phyloP scores from a whole-genome alignment of 2,797 vertebrate species.

The Xerus rutilus region DNA sequence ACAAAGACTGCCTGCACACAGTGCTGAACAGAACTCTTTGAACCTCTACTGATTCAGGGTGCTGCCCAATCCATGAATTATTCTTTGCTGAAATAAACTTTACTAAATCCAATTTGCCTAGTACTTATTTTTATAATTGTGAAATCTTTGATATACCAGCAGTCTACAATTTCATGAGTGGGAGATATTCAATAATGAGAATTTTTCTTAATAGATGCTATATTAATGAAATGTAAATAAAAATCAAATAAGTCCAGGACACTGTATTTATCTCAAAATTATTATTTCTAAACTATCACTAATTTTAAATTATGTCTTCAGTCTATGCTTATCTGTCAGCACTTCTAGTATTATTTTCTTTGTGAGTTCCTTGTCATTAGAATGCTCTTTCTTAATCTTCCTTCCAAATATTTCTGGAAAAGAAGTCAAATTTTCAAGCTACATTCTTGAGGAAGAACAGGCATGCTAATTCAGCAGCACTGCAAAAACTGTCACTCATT shows the following conservation, averaged over 20 bases:
- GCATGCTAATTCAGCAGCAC: neutral
- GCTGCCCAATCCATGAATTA: neutral
- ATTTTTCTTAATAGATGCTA: neutral
- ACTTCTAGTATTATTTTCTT: neutral
- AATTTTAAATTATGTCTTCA: neutral
- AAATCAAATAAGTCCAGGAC: neutral
- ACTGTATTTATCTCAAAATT: constrained; percentile 4
- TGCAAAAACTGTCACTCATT: constrained; percentile 23
- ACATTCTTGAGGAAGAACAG: neutral
- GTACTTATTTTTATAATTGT: neutral
- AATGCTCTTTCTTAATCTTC: neutral
- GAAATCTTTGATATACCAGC: neutral
- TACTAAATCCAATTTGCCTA: neutral
- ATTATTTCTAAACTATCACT: neutral
- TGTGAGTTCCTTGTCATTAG: neutral
- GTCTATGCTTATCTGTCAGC: neutral
- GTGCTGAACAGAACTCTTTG: neutral
- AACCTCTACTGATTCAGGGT: neutral
- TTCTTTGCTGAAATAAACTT: neutral
- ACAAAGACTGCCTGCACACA: neutral
- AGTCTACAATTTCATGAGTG: neutral
- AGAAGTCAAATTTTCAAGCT: constrained; percentile 1
- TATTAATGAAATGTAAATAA: neutral
- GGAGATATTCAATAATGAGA: neutral
- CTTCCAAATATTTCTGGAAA: neutral